Conservation (phyloP, 2,888 invertebrate genomes). For the Monoplex corrugatus region DNA sequence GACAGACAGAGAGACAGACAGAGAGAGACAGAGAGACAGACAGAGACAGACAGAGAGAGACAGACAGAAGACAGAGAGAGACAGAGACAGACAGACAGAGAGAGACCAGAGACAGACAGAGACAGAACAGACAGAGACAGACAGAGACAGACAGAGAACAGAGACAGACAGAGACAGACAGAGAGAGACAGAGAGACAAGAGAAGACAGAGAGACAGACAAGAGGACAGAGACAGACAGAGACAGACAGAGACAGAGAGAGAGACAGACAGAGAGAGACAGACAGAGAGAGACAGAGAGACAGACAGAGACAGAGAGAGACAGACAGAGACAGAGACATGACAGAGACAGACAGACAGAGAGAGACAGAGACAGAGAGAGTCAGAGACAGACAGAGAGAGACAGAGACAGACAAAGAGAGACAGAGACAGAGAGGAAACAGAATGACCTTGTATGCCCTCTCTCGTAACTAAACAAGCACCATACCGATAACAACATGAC, state of each 20-base stretch:
- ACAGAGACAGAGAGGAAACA: too few species aligned
- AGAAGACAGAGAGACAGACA: background rate
- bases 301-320: background rate
- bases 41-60: background rate
- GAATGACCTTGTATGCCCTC: too few species aligned
- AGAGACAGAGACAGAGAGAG: too few species aligned
- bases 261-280: background rate
- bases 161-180: background rate
- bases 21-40: too few species aligned
- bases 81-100: background rate
- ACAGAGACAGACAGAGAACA: background rate
- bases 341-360: too few species aligned
- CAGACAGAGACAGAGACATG: background rate
- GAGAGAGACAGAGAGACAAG: background rate
- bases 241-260: background rate
- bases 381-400: too few species aligned
- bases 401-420: too few species aligned
- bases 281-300: constrained; percentile 1
- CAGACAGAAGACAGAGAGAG: background rate
- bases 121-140: background rate
- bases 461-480: too few species aligned
- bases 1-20: too few species aligned
- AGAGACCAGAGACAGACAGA: background rate
- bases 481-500: too few species aligned
- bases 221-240: background rate